These are phyloP conservation scores for Trichonephila clavata DNA, from an alignment of 1,140 invertebrate species.

Conservation along the genomic window DNA sequence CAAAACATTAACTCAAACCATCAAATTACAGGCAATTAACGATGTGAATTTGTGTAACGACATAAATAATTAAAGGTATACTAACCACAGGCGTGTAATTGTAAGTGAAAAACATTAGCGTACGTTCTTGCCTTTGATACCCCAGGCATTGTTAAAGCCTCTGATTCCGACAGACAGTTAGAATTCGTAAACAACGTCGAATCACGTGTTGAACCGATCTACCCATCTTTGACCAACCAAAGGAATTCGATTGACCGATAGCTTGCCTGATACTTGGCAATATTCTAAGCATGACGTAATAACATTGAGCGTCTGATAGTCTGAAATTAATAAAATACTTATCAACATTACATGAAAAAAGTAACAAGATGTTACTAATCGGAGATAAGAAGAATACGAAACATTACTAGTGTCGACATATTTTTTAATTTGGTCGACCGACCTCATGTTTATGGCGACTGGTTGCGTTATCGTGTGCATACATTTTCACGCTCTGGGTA, in stretches of 20 bases:
- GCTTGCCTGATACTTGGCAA: not conserved
- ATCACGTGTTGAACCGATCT: not conserved
- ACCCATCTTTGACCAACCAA: not conserved
- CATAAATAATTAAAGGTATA: not conserved
- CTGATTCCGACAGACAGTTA: not conserved
- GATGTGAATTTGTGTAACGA: not conserved
- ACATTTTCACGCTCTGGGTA: constrained; percentile 13
- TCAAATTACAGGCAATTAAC: no score
- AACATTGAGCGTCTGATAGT: not conserved
- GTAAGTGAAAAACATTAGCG: not conserved
- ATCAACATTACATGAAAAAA: constrained; percentile 25
- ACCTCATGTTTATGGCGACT: not conserved
- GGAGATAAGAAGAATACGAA: constrained; percentile 15
- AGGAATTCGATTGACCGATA: not conserved
- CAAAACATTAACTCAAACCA: no score
- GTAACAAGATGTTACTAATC: constrained; percentile 15
- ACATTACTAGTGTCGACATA: constrained; percentile 2
- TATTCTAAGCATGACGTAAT: not conserved
- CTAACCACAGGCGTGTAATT: not conserved
- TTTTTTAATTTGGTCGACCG: not conserved
- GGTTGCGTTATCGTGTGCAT: constrained; percentile 17
- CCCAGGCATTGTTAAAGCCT: not conserved
- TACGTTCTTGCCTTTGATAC: not conserved
- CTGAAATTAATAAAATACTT: constrained; percentile 33
- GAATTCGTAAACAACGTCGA: not conserved